Percentiles rank a stretch among this genome's conserved stretches.
Conservation (phyloP, 2,797 vertebrate species). For the Buceros bicornis region DNA sequence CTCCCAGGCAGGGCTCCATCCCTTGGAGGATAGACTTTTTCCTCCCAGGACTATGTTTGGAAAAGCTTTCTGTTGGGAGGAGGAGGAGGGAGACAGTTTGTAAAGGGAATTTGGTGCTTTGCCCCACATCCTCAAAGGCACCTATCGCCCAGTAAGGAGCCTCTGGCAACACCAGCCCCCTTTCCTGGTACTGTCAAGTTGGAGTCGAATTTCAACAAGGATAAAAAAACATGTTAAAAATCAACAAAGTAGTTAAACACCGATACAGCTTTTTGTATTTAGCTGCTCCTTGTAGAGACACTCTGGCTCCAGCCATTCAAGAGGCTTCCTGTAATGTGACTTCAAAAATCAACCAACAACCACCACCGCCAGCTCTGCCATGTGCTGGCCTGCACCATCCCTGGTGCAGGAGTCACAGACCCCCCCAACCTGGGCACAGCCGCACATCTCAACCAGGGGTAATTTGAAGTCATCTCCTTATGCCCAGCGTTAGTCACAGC, state of each 20-base stretch:
- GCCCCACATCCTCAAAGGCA: not conserved
- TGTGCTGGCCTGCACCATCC: not conserved
- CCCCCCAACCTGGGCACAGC: not conserved
- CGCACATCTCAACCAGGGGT: not conserved
- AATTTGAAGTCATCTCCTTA: not conserved
- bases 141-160: not conserved
- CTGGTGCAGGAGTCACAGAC: not conserved
- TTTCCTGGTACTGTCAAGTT: not conserved
- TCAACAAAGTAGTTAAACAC: slow-evolving; percentile 39
- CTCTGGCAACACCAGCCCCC: not conserved
- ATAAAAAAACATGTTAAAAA: not conserved
- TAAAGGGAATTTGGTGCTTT: not conserved
- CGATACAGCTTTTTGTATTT: not conserved
- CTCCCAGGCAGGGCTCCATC: not conserved
- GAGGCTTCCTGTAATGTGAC: slow-evolving; percentile 58
- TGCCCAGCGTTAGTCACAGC: not conserved
- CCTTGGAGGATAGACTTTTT: fast-evolving
- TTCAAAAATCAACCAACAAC: slow-evolving; percentile 38
- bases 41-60: not conserved
- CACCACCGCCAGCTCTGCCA: not conserved
- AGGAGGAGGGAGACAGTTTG: not conserved
- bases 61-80: not conserved
- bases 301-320: slow-evolving; percentile 51
- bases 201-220: not conserved
- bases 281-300: slow-evolving; percentile 29